Base-by-base conservation (phyloP, 2,888 invertebrate genomes). In the Aricia artaxerxes region DNA sequence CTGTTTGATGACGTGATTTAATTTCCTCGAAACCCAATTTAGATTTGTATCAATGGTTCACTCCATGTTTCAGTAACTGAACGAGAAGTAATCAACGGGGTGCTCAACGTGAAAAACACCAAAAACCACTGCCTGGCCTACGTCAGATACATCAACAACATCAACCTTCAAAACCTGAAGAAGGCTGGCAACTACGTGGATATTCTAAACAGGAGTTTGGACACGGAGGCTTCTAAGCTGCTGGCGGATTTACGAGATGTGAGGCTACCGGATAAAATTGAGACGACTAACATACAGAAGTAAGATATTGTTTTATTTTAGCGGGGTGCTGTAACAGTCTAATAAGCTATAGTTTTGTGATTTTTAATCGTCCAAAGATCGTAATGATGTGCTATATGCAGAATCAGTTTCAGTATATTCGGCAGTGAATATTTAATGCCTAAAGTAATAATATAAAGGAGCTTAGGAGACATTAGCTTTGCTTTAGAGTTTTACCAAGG, bases 111-210 rank as follows among this genome's bases (percentile, higher is more conserved):
- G 0, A 97, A 97, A 87, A 98, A 99, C 87, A 98, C 98, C 0
- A 98, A 98, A 88, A 99, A 99, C 86, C 99, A 99, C 90, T 98
- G 99, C 85, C 94, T 99, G 73, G 99, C 99, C 0, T 99, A 99
- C 91, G 96, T 98, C 4, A 95, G 99, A 79, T 98, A 99, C 90
- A 99, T 99, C 88, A 98, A 99, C 92, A 99, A 99, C 89, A 99
- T 99, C 81, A 99, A 99, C 90, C 95, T 99, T 60, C 98, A 99
- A 90, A 98, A 99, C 91, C 92, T 99, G 82, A 97, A 98, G 88
- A 98, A 98, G 86, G 99, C 99, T 24, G 97, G 98, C 80, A 96
- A 99, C 79, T 99, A 99, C 88, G 97, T 99, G 79, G 99, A 99
- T 89, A 98, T 99, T 81, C 96, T 97, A 57, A 98, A 98, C 90